Evolutionary conservation across 2,888 invertebrate genomes (phyloP), one percentile per base, ranked within the genome.

Genomic region (Vandiemenella viatica): DNA sequence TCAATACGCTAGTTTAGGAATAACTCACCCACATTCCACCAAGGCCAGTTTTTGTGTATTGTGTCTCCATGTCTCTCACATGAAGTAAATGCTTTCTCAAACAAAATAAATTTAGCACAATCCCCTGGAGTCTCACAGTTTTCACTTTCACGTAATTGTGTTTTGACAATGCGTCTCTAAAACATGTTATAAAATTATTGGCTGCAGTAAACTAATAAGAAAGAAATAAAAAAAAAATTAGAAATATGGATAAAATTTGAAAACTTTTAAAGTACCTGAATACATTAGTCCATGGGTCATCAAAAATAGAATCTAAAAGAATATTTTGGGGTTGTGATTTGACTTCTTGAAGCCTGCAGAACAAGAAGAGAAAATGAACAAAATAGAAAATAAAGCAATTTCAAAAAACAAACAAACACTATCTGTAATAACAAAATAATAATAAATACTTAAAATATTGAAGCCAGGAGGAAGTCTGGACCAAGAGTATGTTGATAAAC

Each of bases 1-100:
- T n/a, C n/a, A n/a, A n/a, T n/a, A n/a, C n/a, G n/a, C n/a, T n/a
- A n/a, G n/a, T n/a, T n/a, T n/a, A n/a, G n/a, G n/a, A 3, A 1
- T 15, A 7, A 66, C 80, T 74, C 70, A 89, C 90, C 93, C 92
- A 93, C 69, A 89, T 79, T 48, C 93, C 95, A 21, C 84, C 84
- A 53, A 93, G 74, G 2, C 95, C 95, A 48, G 93, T 91, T 59
- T 83, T 80, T 0, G 92, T 92, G 58, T 83, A 87, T 61, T 86
- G 83, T 2, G 85, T 79, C 64, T 93, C 90, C 48, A 95, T 78
- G 60, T 87, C 83, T 55, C 87, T 73, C 42, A 93, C 67, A 67
- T 84, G 82, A n/a, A 79, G 70, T 4, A 95, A 67, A 68, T 91
- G 87, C 59, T 79, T 79, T 57, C 85, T 72, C 54, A 83, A 76